Evolutionary conservation across 1,140 invertebrate species (phyloP), one percentile per base, ranked within the genome.

Genomic region (Plectrocnemia conspersa): DNA sequence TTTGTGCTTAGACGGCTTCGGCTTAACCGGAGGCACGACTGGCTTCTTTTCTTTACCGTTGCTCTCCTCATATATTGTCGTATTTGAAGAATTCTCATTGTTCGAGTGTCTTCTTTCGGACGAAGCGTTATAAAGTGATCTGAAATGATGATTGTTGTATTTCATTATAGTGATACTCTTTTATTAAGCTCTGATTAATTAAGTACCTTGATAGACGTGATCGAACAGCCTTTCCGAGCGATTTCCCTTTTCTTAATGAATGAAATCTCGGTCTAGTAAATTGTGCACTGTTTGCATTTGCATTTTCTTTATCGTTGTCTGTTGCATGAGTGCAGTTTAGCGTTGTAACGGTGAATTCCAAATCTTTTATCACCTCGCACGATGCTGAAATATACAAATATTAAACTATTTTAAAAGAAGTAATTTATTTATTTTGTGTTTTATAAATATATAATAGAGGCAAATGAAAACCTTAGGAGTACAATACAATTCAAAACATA

Each of bases 321-420:
- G 66, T 41, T 3, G 66, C 41, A 46, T 82, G 78, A 10, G 73
- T 64, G 59, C 85, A 86, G 64, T 86, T 88, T 5, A 91, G 68
- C 0, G 88, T 91, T 11, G 85, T 88, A 1, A 91, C 85, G 2
- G 87, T 90, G 59, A 91, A 83, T 66, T 91, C 88, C 33, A 92
- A 85, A 65, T 91, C 89, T 66, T 88, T 87, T 15, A 86, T 84
- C 56, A 86, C 83, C 56, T 82, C 82, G 24, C 80, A 77, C 41
- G 79, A 77, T 65, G 71, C 77, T 69, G 78, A 59, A 74, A 56
- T 1, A 21, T 10, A 4, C 47, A 50, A 40, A 33, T 16, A 29
- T 33, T 33, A 36, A 52, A 45, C 52, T 58, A 45, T 40, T 48
- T 13, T 38, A 10, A 38, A 38, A 5, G 35, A 13, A 5, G 2